phyloP scores from a whole-genome alignment of 2,888 invertebrate species.

The Pomacea canaliculata region DNA sequence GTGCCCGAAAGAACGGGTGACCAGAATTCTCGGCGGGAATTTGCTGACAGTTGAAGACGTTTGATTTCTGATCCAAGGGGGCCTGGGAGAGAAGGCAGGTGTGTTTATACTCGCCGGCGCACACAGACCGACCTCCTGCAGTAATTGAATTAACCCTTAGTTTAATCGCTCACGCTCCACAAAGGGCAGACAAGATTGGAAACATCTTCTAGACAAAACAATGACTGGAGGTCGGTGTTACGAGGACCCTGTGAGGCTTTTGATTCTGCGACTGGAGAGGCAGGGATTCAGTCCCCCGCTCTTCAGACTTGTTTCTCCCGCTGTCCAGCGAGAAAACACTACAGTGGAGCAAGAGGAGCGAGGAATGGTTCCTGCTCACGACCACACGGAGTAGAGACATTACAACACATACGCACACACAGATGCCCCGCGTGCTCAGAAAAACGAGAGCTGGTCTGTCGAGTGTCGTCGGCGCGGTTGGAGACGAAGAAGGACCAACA shows the following conservation, averaged over 20 bases:
- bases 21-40: not conserved
- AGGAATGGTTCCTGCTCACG: not conserved
- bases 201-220: slow-evolving; percentile 15
- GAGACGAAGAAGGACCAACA: no score
- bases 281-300: not conserved
- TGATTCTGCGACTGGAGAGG: not conserved
- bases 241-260: not conserved
- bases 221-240: slow-evolving; percentile 1
- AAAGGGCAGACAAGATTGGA: slow-evolving; percentile 24
- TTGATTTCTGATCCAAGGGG: slow-evolving; percentile 12
- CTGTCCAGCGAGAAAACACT: slow-evolving; percentile 1
- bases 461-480: no score
- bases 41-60: not conserved
- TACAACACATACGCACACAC: not conserved
- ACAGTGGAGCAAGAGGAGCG: not conserved
- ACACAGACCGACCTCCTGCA: slow-evolving; percentile 9
- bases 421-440: not conserved
- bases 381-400: not conserved
- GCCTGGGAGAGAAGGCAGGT: slow-evolving; percentile 18
- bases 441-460: no score
- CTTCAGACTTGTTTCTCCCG: not conserved
- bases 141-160: slow-evolving; percentile 25
- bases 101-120: slow-evolving; percentile 19
- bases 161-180: slow-evolving; percentile 9
- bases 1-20: no score